A percentile compares a stretch with the other conserved stretches of the same genome.
Evolutionary conservation across 1,140 invertebrate species (phyloP).

Genomic region (Platorchestia sp.): DNA sequence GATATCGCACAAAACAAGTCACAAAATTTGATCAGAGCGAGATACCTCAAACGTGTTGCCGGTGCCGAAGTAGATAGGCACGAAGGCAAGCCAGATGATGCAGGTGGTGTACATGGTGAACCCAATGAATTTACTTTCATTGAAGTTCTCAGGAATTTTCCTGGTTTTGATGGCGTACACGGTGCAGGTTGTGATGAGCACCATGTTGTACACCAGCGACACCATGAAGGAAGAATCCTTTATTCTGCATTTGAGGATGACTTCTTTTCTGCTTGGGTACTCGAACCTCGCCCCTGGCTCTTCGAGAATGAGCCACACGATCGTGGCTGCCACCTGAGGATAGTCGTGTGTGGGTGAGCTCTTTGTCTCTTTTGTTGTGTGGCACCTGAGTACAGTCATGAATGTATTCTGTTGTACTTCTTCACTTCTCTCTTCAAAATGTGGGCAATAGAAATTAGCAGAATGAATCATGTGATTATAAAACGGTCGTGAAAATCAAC

Average conservation of each 20-base stretch:
- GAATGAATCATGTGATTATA: too few relatives aligned
- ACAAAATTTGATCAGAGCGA: not conserved
- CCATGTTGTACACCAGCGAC: slow-evolving; percentile 78
- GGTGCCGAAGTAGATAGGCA: slow-evolving; percentile 78
- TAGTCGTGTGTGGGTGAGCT: not conserved
- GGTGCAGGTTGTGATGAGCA: slow-evolving; percentile 78
- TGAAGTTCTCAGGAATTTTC: slow-evolving; percentile 79
- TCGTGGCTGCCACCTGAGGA: slow-evolving; percentile 71
- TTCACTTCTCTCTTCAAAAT: too few relatives aligned
- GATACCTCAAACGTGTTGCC: slow-evolving; percentile 74
- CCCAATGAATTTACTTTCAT: slow-evolving; percentile 78
- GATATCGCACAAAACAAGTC: not conserved
- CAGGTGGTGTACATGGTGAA: slow-evolving; percentile 81
- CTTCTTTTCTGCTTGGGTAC: slow-evolving; percentile 73
- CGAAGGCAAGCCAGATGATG: slow-evolving; percentile 78
- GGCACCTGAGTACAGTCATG: too few relatives aligned
- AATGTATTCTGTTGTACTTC: too few relatives aligned
- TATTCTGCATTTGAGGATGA: slow-evolving; percentile 77
- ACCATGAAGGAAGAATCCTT: slow-evolving; percentile 77
- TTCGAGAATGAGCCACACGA: slow-evolving; percentile 77
- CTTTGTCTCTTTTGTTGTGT: too few relatives aligned
- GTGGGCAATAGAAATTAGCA: too few relatives aligned
- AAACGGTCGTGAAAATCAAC: too few relatives aligned
- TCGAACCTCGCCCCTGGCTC: slow-evolving; percentile 74
- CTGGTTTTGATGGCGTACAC: slow-evolving; percentile 78